Evolutionary conservation across 2,797 vertebrate species (phyloP), one percentile per base, ranked within the genome.

Genomic region (Xerus rutilus): DNA sequence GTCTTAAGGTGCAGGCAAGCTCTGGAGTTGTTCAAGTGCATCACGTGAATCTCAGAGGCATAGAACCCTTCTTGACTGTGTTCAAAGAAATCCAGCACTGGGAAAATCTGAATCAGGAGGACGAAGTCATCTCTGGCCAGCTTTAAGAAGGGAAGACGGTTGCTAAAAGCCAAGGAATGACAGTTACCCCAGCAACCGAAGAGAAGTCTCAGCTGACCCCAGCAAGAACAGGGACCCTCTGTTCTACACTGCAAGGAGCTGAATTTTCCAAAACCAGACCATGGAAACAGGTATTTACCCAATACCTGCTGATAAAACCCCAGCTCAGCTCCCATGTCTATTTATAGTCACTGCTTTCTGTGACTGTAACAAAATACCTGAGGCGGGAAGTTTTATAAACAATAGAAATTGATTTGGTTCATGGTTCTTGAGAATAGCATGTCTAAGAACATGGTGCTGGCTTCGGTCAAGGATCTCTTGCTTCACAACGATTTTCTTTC

Each of bases 391-490:
- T 30, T 18, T 35, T 64, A 18, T 39, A 4, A 64, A 45, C 25
- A 30, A 43, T 5, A 62, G 25, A 43, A 30, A 25, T 64, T 2
- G 18, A 14, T 79, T 32, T 79, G 32, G 11, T 2, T 35, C 10
- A 54, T 15, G 11, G 32, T 7, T 77, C 18, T 23, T 18, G 76
- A 35, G 32, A 10, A 6, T 25, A 18, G 76, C 18, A 21, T 12
- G 23, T 13, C 49, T 2, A 54, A 35, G 15, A 21, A 2, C 76
- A 35, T n/a, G 76, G 11, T n/a, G 5, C 20, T 14, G 49, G 17
- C 49, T 13, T 3, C 9, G 0, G 10, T 0, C 32, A 5, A 5
- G 47, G 20, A 1, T 8, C 5, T n/a, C 32, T 17, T 17, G 17
- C 47, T 32, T 8, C 28, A n/a, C n/a, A n/a, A n/a, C n/a, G n/a